Evolutionary conservation across 2,113 vertebrate species (phyloP).

Genomic region (Meriones unguiculatus): DNA sequence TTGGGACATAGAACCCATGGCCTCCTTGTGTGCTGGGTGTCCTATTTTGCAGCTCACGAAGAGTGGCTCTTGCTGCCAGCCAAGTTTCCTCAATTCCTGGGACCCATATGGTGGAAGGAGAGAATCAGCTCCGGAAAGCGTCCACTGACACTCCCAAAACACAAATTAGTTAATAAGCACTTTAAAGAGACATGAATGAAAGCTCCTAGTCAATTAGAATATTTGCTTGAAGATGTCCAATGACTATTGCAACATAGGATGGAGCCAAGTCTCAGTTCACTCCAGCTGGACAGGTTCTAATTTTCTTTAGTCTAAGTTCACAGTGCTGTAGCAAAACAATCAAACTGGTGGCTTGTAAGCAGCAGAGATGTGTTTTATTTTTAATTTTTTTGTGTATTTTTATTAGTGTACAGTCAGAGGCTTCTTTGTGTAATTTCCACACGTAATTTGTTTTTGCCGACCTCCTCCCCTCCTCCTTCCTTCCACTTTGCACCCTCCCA

Average conservation of each 20-base stretch:
- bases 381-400: background rate
- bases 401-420: too few relatives aligned
- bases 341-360: background rate
- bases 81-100: background rate
- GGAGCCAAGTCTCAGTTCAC: background rate
- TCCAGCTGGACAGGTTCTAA: background rate
- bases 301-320: background rate
- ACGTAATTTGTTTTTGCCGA: accelerated
- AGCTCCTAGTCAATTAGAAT: background rate
- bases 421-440: background rate
- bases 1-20: background rate
- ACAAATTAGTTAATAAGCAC: background rate
- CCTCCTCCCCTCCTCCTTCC: too few relatives aligned
- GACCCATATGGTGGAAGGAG: background rate
- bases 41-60: background rate
- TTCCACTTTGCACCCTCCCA: too few relatives aligned
- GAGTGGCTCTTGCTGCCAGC: background rate
- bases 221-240: background rate
- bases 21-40: background rate
- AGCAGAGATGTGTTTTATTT: background rate
- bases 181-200: background rate
- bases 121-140: background rate
- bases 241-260: background rate
- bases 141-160: background rate
- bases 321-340: background rate